Percentiles rank a stretch among this genome's conserved stretches.
Evolutionary conservation across 2,113 vertebrate species (phyloP).

Genomic region (Tachysurus fulvidraco): DNA sequence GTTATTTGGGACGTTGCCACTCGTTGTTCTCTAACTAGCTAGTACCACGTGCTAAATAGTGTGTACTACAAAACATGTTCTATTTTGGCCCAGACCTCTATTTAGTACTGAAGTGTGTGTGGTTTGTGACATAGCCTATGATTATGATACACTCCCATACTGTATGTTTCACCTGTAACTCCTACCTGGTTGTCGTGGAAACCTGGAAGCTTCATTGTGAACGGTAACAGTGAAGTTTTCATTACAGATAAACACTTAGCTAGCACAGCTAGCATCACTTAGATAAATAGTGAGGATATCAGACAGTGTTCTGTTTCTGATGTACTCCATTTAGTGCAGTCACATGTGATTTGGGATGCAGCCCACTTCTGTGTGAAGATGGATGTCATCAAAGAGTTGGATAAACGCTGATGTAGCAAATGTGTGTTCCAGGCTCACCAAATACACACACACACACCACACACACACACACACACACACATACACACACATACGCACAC

Average conservation of each 20-base stretch:
- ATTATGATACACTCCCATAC: not conserved
- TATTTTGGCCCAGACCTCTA: not conserved
- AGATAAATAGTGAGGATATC: not conserved
- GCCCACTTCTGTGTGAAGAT: not conserved
- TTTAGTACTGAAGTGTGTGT: not conserved
- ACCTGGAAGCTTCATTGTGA: not conserved
- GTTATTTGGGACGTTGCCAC: not conserved
- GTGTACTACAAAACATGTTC: not conserved
- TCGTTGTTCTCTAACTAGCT: not conserved
- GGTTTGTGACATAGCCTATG: not conserved
- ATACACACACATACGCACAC: not conserved
- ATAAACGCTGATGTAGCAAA: not conserved
- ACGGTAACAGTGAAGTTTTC: not conserved
- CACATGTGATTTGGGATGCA: not conserved
- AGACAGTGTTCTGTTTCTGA: not conserved
- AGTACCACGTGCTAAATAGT: not conserved
- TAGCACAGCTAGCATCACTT: not conserved
- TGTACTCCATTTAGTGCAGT: not conserved
- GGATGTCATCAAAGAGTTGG: not conserved
- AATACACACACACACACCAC: not conserved
- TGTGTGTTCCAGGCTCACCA: not conserved
- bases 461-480: not conserved
- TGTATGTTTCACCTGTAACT: not conserved
- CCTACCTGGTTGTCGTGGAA: not conserved
- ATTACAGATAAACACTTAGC: not conserved